Evolutionary conservation across 2,113 vertebrate species (phyloP).

Genomic region (Lonchura striata): DNA sequence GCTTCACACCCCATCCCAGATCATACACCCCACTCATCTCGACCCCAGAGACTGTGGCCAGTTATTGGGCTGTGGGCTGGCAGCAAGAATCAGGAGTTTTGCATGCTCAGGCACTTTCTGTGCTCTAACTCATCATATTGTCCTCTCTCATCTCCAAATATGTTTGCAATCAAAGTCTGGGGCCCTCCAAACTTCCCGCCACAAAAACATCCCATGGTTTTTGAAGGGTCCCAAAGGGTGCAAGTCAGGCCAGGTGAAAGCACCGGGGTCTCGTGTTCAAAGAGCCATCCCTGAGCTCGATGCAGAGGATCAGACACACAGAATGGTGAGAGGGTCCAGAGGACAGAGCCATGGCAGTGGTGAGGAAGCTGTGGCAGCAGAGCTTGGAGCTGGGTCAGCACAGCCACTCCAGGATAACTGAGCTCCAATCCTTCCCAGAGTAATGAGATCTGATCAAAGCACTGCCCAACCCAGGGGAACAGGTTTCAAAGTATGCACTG

Average conservation of each 20-base stretch:
- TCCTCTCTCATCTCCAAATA: background rate
- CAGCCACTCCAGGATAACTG: background rate
- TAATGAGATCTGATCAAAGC: background rate
- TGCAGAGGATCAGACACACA: accelerated
- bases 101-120: accelerated
- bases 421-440: background rate
- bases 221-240: background rate
- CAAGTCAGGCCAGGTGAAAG: background rate
- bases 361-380: background rate
- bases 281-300: background rate
- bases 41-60: accelerated
- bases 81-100: background rate
- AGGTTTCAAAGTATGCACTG: background rate
- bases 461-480: accelerated
- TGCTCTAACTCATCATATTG: accelerated
- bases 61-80: accelerated
- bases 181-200: background rate
- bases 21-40: background rate
- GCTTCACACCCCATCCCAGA: background rate
- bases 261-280: background rate
- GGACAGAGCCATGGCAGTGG: background rate
- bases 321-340: accelerated
- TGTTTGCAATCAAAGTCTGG: accelerated
- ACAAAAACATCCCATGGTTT: background rate
- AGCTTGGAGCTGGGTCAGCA: background rate